Evolutionary conservation across 1,140 invertebrate genomes (phyloP).

Genomic region (Pomacea maculata): DNA sequence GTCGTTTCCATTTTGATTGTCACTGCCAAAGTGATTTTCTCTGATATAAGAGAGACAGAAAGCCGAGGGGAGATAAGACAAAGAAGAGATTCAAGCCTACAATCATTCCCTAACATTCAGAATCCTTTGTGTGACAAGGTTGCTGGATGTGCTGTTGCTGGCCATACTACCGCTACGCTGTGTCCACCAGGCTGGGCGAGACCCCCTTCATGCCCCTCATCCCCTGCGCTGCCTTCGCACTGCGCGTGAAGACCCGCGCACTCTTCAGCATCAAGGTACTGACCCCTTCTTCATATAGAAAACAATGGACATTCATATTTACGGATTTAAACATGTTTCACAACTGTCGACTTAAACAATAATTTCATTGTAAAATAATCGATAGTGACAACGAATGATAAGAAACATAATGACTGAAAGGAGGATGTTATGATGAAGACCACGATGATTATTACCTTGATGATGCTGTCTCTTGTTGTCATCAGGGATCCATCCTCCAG

Average conservation of each 20-base stretch:
- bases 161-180: slow-evolving; percentile 42
- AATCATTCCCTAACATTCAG: neutral
- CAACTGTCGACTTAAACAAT: too few relatives aligned
- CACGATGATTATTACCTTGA: neutral
- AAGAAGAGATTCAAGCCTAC: too few relatives aligned
- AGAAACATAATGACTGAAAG: neutral
- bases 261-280: slow-evolving; percentile 49
- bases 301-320: too few relatives aligned
- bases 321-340: too few relatives aligned
- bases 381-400: neutral
- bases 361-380: neutral
- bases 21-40: neutral
- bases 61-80: too few relatives aligned
- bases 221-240: slow-evolving; percentile 47
- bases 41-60: too few relatives aligned
- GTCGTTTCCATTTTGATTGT: neutral
- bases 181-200: slow-evolving; percentile 44
- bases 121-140: slow-evolving; percentile 16
- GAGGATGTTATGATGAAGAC: neutral
- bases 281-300: too few relatives aligned
- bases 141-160: slow-evolving; percentile 42
- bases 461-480: slow-evolving; percentile 9
- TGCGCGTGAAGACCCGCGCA: slow-evolving; percentile 44
- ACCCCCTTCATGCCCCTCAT: slow-evolving; percentile 51
- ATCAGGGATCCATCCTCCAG: slow-evolving; percentile 45